A percentile compares a stretch with the other conserved stretches of the same genome.
These are phyloP conservation scores for Phengaris alcon DNA, from an alignment of 2,888 invertebrate genomes.

Conservation along the genomic window DNA sequence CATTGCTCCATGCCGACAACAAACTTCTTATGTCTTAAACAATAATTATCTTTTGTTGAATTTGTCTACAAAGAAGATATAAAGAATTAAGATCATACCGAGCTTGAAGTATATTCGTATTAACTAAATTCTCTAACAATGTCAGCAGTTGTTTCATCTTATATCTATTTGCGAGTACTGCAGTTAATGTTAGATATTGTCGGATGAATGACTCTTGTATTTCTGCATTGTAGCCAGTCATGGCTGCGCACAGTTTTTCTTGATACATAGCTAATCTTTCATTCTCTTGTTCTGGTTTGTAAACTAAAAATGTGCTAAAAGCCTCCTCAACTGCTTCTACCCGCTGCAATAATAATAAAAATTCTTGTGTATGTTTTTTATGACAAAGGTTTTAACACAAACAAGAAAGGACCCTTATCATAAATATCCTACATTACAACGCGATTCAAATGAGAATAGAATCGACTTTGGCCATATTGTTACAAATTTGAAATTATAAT, in stretches of 20 bases:
- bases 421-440: no score
- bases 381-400: not conserved
- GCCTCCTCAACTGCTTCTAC: slow-evolving; percentile 93
- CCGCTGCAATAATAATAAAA: slow-evolving; percentile 73
- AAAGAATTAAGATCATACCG: slow-evolving; percentile 70
- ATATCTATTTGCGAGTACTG: slow-evolving; percentile 85
- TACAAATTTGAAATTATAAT: no score
- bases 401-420: no score
- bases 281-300: slow-evolving; percentile 84
- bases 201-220: slow-evolving; percentile 86
- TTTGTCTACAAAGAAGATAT: no score
- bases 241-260: slow-evolving; percentile 83
- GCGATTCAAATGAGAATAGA: no score
- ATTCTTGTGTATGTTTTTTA: not conserved
- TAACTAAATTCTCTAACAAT: slow-evolving; percentile 87
- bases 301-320: slow-evolving; percentile 92
- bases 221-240: slow-evolving; percentile 84
- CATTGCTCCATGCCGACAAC: no score
- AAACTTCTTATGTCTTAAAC: no score
- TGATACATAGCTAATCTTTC: slow-evolving; percentile 84
- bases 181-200: slow-evolving; percentile 86
- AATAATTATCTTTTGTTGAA: no score
- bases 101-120: slow-evolving; percentile 85
- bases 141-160: slow-evolving; percentile 87
- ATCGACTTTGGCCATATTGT: no score